Base-by-base conservation (phyloP, 2,113 vertebrate genomes). In the Corvus hawaiiensis region DNA sequence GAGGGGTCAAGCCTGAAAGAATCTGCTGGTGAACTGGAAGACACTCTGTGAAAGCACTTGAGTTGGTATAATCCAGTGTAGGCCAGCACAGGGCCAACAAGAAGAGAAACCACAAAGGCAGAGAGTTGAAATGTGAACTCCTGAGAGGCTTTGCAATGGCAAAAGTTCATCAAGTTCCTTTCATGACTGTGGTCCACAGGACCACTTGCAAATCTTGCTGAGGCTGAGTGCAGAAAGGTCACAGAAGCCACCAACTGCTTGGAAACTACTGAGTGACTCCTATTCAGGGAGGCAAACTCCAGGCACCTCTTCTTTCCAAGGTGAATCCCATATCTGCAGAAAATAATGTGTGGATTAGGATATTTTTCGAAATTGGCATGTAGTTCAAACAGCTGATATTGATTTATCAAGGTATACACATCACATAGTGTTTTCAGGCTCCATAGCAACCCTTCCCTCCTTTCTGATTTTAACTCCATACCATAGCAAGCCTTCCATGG, bases 311-410 rank as follows among this genome's bases (percentile, higher is more conserved):
- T 52, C 51, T 20, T 85, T 72, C 9, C 35, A 61, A 44, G 16
- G 2, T 43, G 32, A 28, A 83, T 18, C 3, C 33, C 8, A 7
- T 12, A 10, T 4, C 5, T 13, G 12, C 13, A 51, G 27, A 32
- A 19, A 61, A 13, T 48, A 51, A 20, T 24, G 5, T 43, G 11
- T 49, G 23, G 41, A 18, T 46, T 44, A 33, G 6, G 58, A n/a
- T 11, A 8, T 46, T 51, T 32, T 75, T 59, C 33, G 26, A 68
- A 54, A 54, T 0, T 16, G 17, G 4, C 3, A 39, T 4, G 0
- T 15, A 8, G 6, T 68, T 61, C 20, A 43, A 68, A 64, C 17
- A 43, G 11, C 7, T 59, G 10, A 10, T 43, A 43, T 0, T 30
- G 10, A 33, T 54, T 68, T 76, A 27, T 48, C 49, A 39, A 28